These are phyloP conservation scores for Pemphigus obesinymphae DNA, from an alignment of 1,140 invertebrate species.

Conservation along the genomic window DNA sequence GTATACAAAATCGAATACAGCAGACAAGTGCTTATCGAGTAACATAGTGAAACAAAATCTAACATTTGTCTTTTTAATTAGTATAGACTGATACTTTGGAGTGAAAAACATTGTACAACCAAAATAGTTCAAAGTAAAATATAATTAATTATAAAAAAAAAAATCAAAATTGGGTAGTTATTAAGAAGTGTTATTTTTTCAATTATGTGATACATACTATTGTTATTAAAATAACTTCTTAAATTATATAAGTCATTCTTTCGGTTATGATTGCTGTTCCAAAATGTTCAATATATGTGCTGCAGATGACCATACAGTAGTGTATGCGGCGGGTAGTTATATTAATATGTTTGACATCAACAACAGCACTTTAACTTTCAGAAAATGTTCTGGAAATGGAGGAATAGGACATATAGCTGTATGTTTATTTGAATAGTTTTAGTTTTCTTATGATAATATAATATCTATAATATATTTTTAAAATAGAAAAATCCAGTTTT, in stretches of 20 bases:
- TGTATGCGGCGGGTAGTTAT: conserved; percentile 75
- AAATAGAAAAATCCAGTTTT: conserved; percentile 31
- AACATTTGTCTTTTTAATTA: too few species aligned
- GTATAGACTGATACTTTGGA: too few species aligned
- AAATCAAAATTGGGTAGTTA: too few species aligned
- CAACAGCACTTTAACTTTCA: conserved; percentile 62
- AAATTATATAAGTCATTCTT: conserved; percentile 63
- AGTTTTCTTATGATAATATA: neutral
- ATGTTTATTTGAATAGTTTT: conserved; percentile 1
- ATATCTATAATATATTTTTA: conserved; percentile 48
- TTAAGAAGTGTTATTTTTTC: too few species aligned
- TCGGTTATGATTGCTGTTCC: conserved; percentile 74
- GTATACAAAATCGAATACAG: too few species aligned
- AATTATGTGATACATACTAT: too few species aligned
- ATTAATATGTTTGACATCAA: conserved; percentile 69
- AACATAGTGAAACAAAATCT: too few species aligned
- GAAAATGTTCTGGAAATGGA: conserved; percentile 65
- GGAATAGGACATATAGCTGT: conserved; percentile 77
- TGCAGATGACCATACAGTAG: conserved; percentile 64
- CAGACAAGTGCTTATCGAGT: too few species aligned
- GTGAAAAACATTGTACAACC: too few species aligned
- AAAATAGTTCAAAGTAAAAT: too few species aligned
- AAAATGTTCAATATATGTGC: conserved; percentile 73
- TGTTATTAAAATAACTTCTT: neutral
- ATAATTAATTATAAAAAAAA: too few species aligned